These are phyloP conservation scores for Parotia lawesii DNA, from an alignment of 2,113 vertebrate genomes.

Conservation along the genomic window DNA sequence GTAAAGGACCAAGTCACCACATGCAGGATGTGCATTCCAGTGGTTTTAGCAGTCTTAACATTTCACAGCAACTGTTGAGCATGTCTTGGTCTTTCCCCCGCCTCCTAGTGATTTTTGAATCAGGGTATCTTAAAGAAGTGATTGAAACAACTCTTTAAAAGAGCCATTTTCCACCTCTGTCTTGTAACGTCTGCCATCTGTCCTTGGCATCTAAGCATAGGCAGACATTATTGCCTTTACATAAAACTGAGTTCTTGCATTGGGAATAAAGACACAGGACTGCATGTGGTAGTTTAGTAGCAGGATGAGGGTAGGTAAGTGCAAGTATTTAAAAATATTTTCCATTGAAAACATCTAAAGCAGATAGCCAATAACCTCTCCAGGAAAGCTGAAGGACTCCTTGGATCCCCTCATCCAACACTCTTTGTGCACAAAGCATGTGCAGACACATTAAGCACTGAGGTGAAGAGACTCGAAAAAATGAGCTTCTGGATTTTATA, in stretches of 20 bases:
- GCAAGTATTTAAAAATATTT: not conserved
- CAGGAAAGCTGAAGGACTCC: not conserved
- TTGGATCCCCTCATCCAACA: not conserved
- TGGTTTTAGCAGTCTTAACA: not conserved
- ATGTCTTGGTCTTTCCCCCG: not conserved
- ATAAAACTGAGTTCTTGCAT: not conserved
- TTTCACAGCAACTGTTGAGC: not conserved
- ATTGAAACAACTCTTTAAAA: not conserved
- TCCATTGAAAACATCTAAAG: not conserved
- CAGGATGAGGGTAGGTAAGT: not conserved
- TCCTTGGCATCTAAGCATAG: not conserved
- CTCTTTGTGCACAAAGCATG: not conserved
- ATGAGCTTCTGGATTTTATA: not conserved
- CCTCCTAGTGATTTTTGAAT: not conserved
- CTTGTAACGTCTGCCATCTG: not conserved
- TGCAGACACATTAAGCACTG: not conserved
- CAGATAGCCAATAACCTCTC: not conserved
- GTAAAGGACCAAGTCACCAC: not conserved
- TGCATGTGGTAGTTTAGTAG: not conserved
- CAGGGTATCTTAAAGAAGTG: not conserved
- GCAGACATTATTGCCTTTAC: not conserved
- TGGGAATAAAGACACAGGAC: not conserved
- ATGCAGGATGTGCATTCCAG: not conserved
- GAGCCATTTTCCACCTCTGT: not conserved
- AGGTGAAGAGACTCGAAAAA: not conserved